Evolutionary conservation across 1,140 invertebrate genomes (phyloP).

Genomic region (Platyscapa corneri): DNA sequence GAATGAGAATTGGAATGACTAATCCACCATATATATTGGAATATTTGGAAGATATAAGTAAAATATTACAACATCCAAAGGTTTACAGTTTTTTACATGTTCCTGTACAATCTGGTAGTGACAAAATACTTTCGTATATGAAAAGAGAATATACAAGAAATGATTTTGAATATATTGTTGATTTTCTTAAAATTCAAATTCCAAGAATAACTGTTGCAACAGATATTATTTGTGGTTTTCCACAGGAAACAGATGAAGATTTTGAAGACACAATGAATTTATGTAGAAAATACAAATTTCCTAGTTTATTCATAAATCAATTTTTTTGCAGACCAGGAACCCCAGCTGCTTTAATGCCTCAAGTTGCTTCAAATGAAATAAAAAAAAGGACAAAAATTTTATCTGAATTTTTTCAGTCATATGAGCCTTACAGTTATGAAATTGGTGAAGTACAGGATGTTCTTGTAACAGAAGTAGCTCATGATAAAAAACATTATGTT

Average conservation of each 20-base stretch:
- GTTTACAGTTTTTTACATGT: constrained; percentile 98
- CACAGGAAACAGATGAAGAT: constrained; percentile 94
- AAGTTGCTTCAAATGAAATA: constrained; percentile 88
- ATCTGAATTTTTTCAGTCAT: constrained; percentile 94
- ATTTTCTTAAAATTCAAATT: constrained; percentile 86
- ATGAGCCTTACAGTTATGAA: constrained; percentile 88
- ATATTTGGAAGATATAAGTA: constrained; percentile 92
- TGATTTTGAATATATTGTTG: constrained; percentile 93
- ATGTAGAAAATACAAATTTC: constrained; percentile 92
- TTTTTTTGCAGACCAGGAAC: constrained; percentile 97
- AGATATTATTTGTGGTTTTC: constrained; percentile 99
- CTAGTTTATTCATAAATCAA: constrained; percentile 97
- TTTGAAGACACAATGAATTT: constrained; percentile 92
- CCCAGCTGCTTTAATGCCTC: constrained; percentile 91
- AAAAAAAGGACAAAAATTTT: constrained; percentile 92
- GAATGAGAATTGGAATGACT: constrained; percentile 95
- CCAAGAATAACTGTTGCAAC: constrained; percentile 95
- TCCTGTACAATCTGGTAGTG: constrained; percentile 97
- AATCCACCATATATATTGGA: constrained; percentile 99
- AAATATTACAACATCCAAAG: constrained; percentile 89
- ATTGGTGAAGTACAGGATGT: constrained; percentile 87
- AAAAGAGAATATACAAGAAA: constrained; percentile 92
- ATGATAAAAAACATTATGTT: constrained; percentile 93
- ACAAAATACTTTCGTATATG: constrained; percentile 95
- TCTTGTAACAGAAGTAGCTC: constrained; percentile 93